Percentiles rank a stretch among this genome's conserved stretches.
Evolutionary conservation across 2,113 vertebrate genomes (phyloP).

Genomic region (Protobothrops mucrosquamatus): DNA sequence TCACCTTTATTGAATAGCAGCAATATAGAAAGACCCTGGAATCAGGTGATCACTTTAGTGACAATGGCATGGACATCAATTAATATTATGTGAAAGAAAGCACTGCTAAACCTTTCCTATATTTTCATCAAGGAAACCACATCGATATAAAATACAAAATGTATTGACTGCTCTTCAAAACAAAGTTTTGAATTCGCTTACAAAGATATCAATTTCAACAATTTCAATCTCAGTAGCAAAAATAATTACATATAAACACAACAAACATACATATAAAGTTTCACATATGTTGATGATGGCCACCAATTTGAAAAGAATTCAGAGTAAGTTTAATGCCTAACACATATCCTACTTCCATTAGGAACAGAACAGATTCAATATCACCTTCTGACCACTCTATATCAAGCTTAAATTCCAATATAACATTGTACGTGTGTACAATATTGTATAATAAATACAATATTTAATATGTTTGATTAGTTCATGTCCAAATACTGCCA

Average conservation of each 20-base stretch:
- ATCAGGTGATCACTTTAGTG: neutral
- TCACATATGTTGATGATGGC: fast-evolving
- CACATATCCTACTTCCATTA: neutral
- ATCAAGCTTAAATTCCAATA: neutral
- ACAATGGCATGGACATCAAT: neutral
- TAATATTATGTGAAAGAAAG: neutral
- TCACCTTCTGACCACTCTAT: constrained; percentile 13
- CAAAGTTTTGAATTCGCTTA: neutral
- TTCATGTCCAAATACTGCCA: constrained; percentile 15
- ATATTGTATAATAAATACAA: neutral
- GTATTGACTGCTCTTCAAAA: neutral
- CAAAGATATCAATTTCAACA: neutral
- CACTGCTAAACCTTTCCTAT: neutral
- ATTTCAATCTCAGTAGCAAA: neutral
- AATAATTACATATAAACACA: neutral
- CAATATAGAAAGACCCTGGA: neutral
- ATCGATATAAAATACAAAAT: neutral
- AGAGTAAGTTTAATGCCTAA: neutral
- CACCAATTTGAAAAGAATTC: constrained; percentile 13
- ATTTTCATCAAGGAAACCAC: neutral
- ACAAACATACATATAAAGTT: neutral
- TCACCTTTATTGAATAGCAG: neutral
- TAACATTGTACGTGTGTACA: constrained; percentile 5
- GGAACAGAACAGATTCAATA: neutral
- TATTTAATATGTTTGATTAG: neutral